Evolutionary conservation across 2,113 vertebrate genomes (phyloP).

Genomic region (Tichodroma muraria): DNA sequence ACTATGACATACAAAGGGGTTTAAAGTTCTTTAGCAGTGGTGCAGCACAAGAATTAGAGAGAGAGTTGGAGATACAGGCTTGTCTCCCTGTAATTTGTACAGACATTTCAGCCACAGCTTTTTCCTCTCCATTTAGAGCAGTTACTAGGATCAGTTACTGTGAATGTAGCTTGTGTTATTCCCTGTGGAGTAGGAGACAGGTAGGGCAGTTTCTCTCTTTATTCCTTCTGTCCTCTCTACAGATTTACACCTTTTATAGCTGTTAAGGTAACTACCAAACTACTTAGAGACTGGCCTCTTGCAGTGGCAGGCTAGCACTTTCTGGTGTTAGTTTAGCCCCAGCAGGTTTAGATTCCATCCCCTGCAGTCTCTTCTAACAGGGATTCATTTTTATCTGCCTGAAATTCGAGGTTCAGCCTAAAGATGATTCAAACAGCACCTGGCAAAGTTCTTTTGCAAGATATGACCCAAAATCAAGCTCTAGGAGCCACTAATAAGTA

Average conservation of each 20-base stretch:
- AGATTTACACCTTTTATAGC: slow-evolving; percentile 43
- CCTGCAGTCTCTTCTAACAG: slow-evolving; percentile 21
- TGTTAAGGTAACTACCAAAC: slow-evolving; percentile 44
- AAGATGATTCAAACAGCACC: background rate
- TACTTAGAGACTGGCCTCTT: background rate
- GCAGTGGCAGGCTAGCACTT: slow-evolving; percentile 17
- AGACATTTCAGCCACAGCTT: background rate
- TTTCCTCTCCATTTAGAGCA: slow-evolving; percentile 10
- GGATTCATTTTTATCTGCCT: background rate
- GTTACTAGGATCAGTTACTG: slow-evolving; percentile 33
- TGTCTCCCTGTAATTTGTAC: slow-evolving; percentile 4
- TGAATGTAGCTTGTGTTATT: background rate
- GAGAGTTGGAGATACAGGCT: background rate
- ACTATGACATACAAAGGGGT: background rate
- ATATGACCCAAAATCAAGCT: background rate
- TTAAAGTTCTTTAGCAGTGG: background rate
- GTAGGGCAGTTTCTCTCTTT: slow-evolving; percentile 28
- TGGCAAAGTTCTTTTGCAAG: background rate
- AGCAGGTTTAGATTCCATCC: slow-evolving; percentile 47
- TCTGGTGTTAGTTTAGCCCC: slow-evolving; percentile 30
- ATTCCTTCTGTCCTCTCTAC: slow-evolving; percentile 20
- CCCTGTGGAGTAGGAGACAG: slow-evolving; percentile 24
- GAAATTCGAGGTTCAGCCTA: background rate
- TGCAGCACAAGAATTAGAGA: background rate
- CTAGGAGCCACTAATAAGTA: background rate